Evolutionary conservation across 2,113 vertebrate genomes (phyloP).

Genomic region (Indri indri): DNA sequence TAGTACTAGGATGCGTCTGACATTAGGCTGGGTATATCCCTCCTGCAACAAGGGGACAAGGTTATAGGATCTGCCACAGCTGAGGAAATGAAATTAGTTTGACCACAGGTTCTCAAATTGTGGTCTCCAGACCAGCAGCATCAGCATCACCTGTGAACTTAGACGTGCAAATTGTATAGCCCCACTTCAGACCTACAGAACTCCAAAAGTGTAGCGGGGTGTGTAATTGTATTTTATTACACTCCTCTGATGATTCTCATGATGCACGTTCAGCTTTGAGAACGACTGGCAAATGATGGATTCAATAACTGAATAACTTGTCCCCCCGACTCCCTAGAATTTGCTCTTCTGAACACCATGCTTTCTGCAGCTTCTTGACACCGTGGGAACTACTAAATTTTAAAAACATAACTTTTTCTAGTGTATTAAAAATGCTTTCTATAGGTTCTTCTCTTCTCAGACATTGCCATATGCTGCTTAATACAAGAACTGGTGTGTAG

Average conservation of each 20-base stretch:
- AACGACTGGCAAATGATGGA: background rate
- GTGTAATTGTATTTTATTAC: background rate
- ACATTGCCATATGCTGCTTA: background rate
- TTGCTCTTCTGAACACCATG: background rate
- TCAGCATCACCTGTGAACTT: background rate
- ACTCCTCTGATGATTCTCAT: background rate
- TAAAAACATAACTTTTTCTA: slow-evolving; percentile 1
- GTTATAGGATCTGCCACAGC: background rate
- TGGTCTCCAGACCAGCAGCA: background rate
- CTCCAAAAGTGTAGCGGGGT: no score
- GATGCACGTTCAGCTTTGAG: background rate
- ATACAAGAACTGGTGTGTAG: background rate
- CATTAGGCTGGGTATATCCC: background rate
- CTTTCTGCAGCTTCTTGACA: background rate
- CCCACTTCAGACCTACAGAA: background rate
- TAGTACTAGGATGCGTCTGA: background rate
- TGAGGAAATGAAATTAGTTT: background rate
- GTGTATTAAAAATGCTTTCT: background rate
- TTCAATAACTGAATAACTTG: background rate
- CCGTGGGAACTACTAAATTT: background rate
- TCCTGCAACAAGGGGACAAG: background rate
- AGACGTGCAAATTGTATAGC: background rate
- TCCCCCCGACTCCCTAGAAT: background rate
- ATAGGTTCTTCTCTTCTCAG: background rate
- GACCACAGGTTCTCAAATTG: background rate